phyloP scores from a whole-genome alignment of 2,113 vertebrate species.

The Coryphaenoides rupestris region DNA sequence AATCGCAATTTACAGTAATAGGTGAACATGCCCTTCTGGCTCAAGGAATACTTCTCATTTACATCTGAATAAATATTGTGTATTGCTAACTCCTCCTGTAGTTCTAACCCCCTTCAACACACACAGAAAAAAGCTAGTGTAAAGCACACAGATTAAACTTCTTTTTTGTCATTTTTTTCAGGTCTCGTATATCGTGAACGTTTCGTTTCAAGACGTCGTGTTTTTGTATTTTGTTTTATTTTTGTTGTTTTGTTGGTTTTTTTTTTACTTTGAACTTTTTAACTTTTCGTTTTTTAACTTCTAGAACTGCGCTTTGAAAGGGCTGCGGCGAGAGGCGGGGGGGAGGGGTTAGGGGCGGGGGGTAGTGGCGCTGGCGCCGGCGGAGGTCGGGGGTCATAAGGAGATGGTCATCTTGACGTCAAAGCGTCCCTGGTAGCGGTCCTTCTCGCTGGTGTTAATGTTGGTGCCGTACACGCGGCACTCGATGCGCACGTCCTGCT shows the following conservation, averaged over 20 bases:
- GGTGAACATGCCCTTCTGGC: conserved; percentile 95
- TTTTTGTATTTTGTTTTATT: conserved; percentile 68
- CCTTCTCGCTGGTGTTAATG: conserved; percentile 91
- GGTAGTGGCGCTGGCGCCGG: too few species aligned
- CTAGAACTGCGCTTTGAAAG: conserved; percentile 56
- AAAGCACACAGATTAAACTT: conserved; percentile 98
- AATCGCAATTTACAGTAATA: conserved; percentile 98
- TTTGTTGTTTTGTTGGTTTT: conserved; percentile 70
- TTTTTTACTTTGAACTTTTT: conserved; percentile 55
- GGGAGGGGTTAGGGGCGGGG: too few species aligned
- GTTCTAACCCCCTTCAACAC: conserved; percentile 94
- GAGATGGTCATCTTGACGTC: conserved; percentile 89
- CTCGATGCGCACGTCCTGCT: conserved; percentile 83
- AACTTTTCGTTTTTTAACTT: conserved; percentile 64
- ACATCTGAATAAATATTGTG: conserved; percentile 99
- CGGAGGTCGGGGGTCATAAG: conserved; percentile 86
- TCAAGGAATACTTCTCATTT: conserved; percentile 93
- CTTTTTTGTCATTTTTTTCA: too few species aligned
- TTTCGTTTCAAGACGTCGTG: conserved; percentile 98
- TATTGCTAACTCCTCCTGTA: conserved; percentile 93
- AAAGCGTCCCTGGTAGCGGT: conserved; percentile 97
- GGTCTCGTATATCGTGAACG: conserved; percentile 98
- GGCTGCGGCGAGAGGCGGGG: conserved; percentile 55
- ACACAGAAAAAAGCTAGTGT: conserved; percentile 97
- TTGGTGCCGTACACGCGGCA: conserved; percentile 88